phyloP scores from a whole-genome alignment of 1,140 invertebrate species.

The Drosophila ironensis region DNA sequence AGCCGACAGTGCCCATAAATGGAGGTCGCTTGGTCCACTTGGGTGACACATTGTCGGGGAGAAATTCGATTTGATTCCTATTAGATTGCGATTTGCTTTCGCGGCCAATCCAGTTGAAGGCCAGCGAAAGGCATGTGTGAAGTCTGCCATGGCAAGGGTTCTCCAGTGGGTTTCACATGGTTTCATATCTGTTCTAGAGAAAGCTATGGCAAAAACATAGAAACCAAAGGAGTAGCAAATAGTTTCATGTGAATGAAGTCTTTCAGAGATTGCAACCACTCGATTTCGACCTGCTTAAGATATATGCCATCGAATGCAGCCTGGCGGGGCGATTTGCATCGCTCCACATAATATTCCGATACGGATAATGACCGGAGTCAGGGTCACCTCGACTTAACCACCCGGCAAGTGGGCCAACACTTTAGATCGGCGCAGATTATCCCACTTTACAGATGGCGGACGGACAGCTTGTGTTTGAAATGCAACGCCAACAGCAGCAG shows the following conservation, averaged over 20 bases:
- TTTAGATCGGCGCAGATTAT: constrained; percentile 16
- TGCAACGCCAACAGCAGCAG: constrained; percentile 24
- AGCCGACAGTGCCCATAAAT: constrained; percentile 6
- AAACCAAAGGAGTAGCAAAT: not conserved
- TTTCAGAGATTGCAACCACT: not conserved
- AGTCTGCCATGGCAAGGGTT: not conserved
- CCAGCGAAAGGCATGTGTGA: not conserved
- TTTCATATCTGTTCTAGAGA: not conserved
- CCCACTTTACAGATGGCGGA: constrained; percentile 19
- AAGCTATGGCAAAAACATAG: not conserved
- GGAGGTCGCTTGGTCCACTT: constrained; percentile 23
- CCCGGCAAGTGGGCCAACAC: constrained; percentile 8
- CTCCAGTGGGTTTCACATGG: not conserved
- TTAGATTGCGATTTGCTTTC: constrained; percentile 24
- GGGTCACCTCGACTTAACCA: constrained; percentile 17
- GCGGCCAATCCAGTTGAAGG: not conserved
- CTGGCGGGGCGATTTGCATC: not conserved
- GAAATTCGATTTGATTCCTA: constrained; percentile 29
- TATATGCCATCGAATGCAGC: not conserved
- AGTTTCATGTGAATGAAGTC: not conserved
- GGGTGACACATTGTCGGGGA: constrained; percentile 20
- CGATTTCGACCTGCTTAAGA: not conserved
- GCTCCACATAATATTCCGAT: constrained; percentile 2
- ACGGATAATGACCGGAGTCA: constrained; percentile 7
- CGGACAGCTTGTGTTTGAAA: constrained; percentile 5